phyloP scores from a whole-genome alignment of 1,140 invertebrate species.

The Brachionus sp. region DNA sequence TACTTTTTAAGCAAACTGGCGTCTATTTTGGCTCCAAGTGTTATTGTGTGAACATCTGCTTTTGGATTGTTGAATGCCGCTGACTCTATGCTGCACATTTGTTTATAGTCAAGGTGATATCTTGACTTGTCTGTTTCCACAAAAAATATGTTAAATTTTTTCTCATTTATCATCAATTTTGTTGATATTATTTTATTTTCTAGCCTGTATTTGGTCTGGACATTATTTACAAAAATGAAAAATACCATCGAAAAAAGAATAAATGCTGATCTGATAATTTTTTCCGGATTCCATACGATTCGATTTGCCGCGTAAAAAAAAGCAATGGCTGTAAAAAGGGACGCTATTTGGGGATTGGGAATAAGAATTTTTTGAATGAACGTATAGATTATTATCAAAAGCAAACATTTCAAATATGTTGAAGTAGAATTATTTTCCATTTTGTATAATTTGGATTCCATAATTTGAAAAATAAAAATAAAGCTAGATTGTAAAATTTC shows the following conservation, averaged over 20 bases:
- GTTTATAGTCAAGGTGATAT: neutral
- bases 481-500: neutral
- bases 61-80: neutral
- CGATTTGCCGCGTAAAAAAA: neutral
- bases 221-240: neutral
- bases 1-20: neutral
- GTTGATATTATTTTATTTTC: neutral
- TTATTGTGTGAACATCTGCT: neutral
- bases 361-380: neutral
- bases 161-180: neutral
- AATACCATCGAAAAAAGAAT: neutral
- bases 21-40: neutral
- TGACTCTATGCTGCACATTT: constrained; percentile 2
- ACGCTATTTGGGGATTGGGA: neutral
- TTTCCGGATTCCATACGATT: neutral
- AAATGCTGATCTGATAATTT: neutral
- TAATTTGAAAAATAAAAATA: neutral
- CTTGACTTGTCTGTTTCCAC: neutral
- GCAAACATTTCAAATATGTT: neutral
- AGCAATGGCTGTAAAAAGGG: neutral
- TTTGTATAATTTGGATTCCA: neutral
- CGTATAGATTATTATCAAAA: neutral
- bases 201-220: neutral
- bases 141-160: constrained; percentile 16
- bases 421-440: neutral